A percentile compares a stretch with the other conserved stretches of the same genome.
These are phyloP conservation scores for Cryptus armator DNA, from an alignment of 2,888 invertebrate species.

Conservation along the genomic window DNA sequence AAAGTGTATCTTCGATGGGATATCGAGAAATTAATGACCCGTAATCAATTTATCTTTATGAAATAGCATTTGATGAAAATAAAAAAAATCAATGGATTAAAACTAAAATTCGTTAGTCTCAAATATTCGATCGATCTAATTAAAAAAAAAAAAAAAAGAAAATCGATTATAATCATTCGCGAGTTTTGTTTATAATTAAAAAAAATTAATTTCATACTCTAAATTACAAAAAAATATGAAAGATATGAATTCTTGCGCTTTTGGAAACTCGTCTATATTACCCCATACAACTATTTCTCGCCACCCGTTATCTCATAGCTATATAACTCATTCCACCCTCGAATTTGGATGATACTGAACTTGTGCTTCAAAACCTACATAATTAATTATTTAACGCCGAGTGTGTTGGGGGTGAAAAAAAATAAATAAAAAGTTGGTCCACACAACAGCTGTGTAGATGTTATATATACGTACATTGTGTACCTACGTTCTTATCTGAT, in stretches of 20 bases:
- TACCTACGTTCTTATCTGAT: conserved; percentile 54
- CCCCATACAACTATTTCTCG: not conserved
- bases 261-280: not conserved
- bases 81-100: too few species aligned
- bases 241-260: not conserved
- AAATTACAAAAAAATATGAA: not conserved
- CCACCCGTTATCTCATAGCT: not conserved
- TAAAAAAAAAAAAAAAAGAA: too few species aligned
- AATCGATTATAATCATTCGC: too few species aligned
- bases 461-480: conserved; percentile 12
- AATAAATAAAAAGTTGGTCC: conserved; percentile 42
- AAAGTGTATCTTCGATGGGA: not conserved
- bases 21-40: too few species aligned
- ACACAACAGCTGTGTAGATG: conserved; percentile 72
- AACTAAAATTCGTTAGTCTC: too few species aligned
- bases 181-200: too few species aligned
- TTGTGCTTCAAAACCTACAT: conserved; percentile 41
- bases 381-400: conserved; percentile 53
- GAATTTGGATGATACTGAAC: not conserved
- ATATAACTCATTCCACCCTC: conserved; percentile 19
- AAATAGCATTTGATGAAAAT: too few species aligned
- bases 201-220: not conserved
- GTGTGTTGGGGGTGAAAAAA: conserved; percentile 18
- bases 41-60: too few species aligned
- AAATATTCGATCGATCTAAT: too few species aligned